phyloP scores from a whole-genome alignment of 2,888 invertebrate species.

The Phorcus lineatus region DNA sequence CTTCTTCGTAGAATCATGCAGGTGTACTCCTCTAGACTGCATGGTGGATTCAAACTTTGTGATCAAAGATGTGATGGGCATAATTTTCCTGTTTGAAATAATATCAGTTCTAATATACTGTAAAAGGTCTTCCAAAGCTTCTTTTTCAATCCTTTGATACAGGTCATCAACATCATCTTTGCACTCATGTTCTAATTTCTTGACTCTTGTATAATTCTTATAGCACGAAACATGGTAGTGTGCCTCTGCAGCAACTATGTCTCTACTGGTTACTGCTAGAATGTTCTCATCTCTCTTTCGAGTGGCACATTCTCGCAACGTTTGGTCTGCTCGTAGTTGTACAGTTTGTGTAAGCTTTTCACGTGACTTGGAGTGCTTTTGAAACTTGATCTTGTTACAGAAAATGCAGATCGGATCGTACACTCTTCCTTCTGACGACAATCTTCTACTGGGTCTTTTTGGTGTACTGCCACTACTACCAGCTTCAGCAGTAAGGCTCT shows the following conservation, averaged over 20 bases:
- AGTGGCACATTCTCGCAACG: background rate
- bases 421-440: too few relatives aligned
- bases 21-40: background rate
- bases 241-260: slow-evolving; percentile 11
- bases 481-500: too few relatives aligned
- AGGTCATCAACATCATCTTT: background rate
- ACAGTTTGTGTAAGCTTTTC: background rate
- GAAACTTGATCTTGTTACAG: background rate
- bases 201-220: background rate
- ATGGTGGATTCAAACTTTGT: background rate
- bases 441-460: too few relatives aligned
- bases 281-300: background rate
- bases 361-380: background rate
- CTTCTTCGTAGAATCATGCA: slow-evolving; percentile 28
- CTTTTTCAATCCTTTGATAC: background rate
- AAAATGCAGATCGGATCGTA: too few relatives aligned
- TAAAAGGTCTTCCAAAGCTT: background rate
- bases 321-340: slow-evolving; percentile 4
- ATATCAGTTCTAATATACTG: slow-evolving; percentile 11
- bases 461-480: too few relatives aligned
- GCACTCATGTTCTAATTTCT: too few relatives aligned
- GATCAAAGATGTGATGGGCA: background rate
- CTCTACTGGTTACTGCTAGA: background rate
- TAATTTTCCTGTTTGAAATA: background rate
- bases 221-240: background rate